Evolutionary conservation across 1,140 invertebrate genomes (phyloP), one percentile per base, ranked within the genome.

Genomic region (Mylabris phalerata): DNA sequence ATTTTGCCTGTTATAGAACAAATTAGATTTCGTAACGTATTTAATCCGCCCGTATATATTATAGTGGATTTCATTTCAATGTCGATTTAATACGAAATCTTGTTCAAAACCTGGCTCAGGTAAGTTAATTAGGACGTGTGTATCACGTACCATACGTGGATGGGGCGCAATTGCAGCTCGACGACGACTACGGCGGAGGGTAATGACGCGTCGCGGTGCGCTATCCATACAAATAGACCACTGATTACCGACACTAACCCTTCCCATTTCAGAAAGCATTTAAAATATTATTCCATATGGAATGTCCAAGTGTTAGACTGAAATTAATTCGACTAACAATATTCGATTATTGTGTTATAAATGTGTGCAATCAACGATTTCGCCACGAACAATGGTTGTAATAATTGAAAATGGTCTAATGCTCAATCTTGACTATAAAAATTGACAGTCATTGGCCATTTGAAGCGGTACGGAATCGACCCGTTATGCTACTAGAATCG

Each of bases 101-200:
- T 57, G 48, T 49, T 41, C 55, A 54, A 63, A 60, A 57, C 58
- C 55, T 51, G 48, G 55, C 60, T 62, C 62, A 60, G 57, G 43
- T 60, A 58, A 64, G 62, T 64, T 66, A 66, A 66, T 66, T 66
- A 64, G 57, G 49, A 55, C 51, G 59, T 61, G 61, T 57, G 57
- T 65, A 60, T 65, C 61, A 62, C 60, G 61, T 65, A 51, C 58
- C 48, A 63, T 60, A 58, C 55, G 55, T 60, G 60, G 62, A 52
- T 63, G 62, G 59, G 19, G 55, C 62, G 50, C 49, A 55, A 61
- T 61, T 57, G 60, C 51, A 39, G 7, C 7, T 32, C 4, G 4
- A 32, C 32, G 7, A 4, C 32, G 7, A 4, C 48, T 42, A 43
- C 32, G 55, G 47, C 27, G 46, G 45, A 48, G 43, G 61, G 57